Evolutionary conservation across 2,113 vertebrate species (phyloP), one percentile per base, ranked within the genome.

Genomic region (Lophura nycthemera): DNA sequence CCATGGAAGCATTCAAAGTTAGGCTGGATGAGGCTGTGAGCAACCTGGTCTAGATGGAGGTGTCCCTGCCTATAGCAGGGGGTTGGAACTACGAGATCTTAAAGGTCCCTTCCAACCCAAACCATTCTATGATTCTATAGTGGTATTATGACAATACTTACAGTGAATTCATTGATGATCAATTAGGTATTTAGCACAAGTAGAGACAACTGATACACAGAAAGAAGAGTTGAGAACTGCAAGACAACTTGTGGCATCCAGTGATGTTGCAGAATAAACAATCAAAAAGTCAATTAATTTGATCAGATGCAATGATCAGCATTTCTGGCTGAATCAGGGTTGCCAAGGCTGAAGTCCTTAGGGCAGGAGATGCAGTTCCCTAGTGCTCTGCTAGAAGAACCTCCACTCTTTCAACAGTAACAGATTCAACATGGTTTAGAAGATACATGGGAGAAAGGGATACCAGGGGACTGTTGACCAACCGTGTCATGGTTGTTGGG

Each of bases 211-310:
- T 20, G 17, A 19, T 16, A 16, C 2, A 61, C 6, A 48, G 54
- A 61, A 73, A 40, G 40, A 67, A 73, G 47, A 73, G 25, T 10
- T 45, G 36, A 27, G 38, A 75, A 72, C 24, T 32, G 60, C 13
- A 66, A 47, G 60, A 54, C 38, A 88, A 22, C 21, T 11, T 36
- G 17, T 25, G 40, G 17, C 10, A 60, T 61, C 15, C 66, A 61
- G 27, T 0, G 1, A 27, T 17, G 15, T 2, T 13, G 19, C 40
- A n/a, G 22, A 11, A 48, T n/a, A 48, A 69, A 27, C 15, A 70
- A 45, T 7, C 32, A 34, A 30, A 59, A 89, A 47, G 22, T 42
- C 1, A 0, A 20, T 8, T 16, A 61, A 30, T 30, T 38, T 38
- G 6, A 72, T 60, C 42, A 32, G 17, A 29, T 17, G 40, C 27